Evolutionary conservation across 2,113 vertebrate genomes (phyloP), one percentile per base, ranked within the genome.

Genomic region (Muntiacus muntjak): DNA sequence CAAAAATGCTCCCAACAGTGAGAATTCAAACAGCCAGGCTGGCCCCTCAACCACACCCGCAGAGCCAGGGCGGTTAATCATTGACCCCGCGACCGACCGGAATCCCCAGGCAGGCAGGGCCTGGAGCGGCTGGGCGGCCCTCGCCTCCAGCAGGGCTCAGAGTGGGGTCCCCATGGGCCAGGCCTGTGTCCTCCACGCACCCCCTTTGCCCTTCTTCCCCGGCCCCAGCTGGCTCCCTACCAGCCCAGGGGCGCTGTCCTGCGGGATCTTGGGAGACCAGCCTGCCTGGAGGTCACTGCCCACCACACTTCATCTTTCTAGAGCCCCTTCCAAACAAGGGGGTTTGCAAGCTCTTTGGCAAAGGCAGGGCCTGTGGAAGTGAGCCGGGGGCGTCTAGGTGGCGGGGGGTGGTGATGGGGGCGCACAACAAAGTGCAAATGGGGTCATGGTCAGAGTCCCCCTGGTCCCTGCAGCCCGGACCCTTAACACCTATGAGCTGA

Each of bases 351-450:
- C 54, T 15, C 88, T 79, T 13, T 30, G 52, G 36, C 26, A 87
- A 45, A 23, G 6, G 7, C 2, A 10, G 45, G 7, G 2, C 14
- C 2, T 0, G 9, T 15, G 47, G 7, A 54, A 52, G 28, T 1
- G 12, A 25, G n/a, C 36, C 36, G 25, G 19, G 45, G 78, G 45
- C 16, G 2, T 23, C 45, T 2, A 10, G 15, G 28, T 33, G 17
- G 62, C 15, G 3, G 6, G 58, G 83, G 19, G 26, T 9, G 1
- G 23, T 1, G 15, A 26, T 9, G 33, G 62, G 52, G 83, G 21
- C 40, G 19, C 47, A 26, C 4, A 0, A 1, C 1, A 0, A 5
- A 19, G 3, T 6, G 30, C 7, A 26, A 40, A 33, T 0, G n/a
- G 71, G 58, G 4, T 21, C n/a, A 13, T 4, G 45, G 45, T 21